Evolutionary conservation across 2,113 vertebrate species (phyloP).

Genomic region (Leptobrachium leishanense): DNA sequence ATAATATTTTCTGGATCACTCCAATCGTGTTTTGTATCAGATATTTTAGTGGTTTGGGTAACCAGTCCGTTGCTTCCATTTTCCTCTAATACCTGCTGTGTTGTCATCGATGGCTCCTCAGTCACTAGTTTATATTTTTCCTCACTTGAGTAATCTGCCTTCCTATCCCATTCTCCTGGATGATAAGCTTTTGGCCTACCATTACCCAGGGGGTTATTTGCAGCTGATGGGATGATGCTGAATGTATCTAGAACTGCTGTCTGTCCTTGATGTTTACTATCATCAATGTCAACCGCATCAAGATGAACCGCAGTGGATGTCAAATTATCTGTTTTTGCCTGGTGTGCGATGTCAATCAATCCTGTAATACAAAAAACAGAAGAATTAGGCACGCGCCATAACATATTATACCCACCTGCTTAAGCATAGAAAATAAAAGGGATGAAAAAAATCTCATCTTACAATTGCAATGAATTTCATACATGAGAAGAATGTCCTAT

Average conservation of each 20-base stretch:
- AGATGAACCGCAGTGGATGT: not conserved
- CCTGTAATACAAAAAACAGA: not conserved
- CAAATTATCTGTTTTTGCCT: not conserved
- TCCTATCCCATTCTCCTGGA: not conserved
- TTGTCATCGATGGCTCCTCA: not conserved
- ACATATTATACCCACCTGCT: not conserved
- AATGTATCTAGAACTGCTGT: not conserved
- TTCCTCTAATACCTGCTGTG: not conserved
- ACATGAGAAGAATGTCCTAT: no score
- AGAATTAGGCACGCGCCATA: not conserved
- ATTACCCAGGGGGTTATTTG: constrained; percentile 1
- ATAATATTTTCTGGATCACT: not conserved
- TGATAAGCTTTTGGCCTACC: not conserved
- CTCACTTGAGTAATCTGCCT: not conserved
- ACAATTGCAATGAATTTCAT: not conserved
- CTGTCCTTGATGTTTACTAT: not conserved
- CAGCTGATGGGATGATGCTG: not conserved
- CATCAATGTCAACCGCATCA: not conserved
- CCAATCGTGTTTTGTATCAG: not conserved
- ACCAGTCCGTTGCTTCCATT: not conserved
- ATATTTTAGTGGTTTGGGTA: not conserved
- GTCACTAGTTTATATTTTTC: not conserved
- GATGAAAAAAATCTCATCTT: not conserved
- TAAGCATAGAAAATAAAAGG: no score
- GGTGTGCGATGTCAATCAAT: not conserved